These are phyloP conservation scores for Drosophila insularis DNA, from an alignment of 1,140 invertebrate species.

Conservation along the genomic window DNA sequence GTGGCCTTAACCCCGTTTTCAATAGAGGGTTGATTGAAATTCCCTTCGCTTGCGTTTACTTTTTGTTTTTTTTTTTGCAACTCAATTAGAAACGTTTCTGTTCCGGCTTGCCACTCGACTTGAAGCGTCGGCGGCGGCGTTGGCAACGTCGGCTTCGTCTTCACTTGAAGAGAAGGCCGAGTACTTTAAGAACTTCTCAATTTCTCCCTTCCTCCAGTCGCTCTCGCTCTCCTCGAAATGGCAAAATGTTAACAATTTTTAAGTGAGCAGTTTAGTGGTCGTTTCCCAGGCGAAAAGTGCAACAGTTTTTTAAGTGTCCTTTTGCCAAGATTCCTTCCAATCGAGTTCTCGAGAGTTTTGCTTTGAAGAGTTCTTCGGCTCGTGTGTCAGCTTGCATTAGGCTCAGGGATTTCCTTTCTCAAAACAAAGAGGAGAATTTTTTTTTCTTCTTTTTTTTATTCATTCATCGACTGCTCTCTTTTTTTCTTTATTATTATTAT, in stretches of 20 bases:
- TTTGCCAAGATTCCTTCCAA: constrained; percentile 26
- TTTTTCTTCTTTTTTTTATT: constrained; percentile 8
- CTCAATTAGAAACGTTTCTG: constrained; percentile 58
- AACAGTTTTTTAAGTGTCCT: constrained; percentile 65
- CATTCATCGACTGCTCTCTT: constrained; percentile 49
- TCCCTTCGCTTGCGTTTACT: neutral
- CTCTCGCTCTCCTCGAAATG: constrained; percentile 17
- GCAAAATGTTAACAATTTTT: constrained; percentile 74
- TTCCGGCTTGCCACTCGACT: neutral
- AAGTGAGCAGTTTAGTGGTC: constrained; percentile 73
- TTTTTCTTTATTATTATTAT: constrained; percentile 32
- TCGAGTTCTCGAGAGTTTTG: constrained; percentile 28
- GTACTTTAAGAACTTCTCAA: constrained; percentile 7
- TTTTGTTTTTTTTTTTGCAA: constrained; percentile 17
- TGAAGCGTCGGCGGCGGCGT: neutral
- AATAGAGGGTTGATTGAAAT: constrained; percentile 31
- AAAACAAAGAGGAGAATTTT: constrained; percentile 36
- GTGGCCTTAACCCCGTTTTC: neutral
- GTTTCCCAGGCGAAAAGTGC: constrained; percentile 71
- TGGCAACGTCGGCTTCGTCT: constrained; percentile 28
- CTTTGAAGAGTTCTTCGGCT: constrained; percentile 40
- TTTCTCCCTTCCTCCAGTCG: neutral
- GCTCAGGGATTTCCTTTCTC: constrained; percentile 41
- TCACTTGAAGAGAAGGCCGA: constrained; percentile 18
- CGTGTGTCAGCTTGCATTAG: constrained; percentile 75